phyloP scores from a whole-genome alignment of 2,113 vertebrate species.

The Coracopsis vasa region DNA sequence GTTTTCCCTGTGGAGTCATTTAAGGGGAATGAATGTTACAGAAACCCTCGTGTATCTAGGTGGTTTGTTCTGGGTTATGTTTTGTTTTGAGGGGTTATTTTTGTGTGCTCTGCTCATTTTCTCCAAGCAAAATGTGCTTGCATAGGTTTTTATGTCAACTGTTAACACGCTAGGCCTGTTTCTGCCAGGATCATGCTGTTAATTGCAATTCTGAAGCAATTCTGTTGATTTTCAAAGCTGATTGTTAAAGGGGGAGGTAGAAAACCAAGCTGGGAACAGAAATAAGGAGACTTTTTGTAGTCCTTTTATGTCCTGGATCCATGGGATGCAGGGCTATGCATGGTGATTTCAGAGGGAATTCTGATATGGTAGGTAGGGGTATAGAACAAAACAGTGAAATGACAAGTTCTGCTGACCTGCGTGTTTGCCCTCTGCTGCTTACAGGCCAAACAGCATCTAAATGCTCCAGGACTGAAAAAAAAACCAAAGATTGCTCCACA shows the following conservation, averaged over 20 bases:
- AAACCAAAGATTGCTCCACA: no score
- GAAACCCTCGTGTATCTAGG: neutral
- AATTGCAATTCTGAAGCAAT: neutral
- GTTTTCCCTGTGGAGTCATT: neutral
- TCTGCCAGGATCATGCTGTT: neutral
- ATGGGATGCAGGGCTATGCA: neutral
- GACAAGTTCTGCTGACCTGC: neutral
- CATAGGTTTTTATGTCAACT: neutral
- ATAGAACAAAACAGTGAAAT: neutral
- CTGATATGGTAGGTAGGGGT: neutral
- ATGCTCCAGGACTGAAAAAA: neutral
- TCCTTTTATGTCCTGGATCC: fast-evolving
- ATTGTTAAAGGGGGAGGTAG: neutral
- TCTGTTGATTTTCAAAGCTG: neutral
- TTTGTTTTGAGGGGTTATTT: neutral
- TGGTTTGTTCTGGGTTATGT: neutral
- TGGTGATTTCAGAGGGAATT: neutral
- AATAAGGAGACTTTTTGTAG: neutral
- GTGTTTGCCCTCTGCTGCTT: neutral
- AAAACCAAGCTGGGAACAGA: neutral
- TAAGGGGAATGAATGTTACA: neutral
- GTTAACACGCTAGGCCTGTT: neutral
- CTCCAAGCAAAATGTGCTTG: neutral
- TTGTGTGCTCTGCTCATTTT: fast-evolving
- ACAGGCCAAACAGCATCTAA: neutral